Evolutionary conservation across 35 echinoderm and acorn worm genomes (phyloP).

Genomic region (Apostichopus parvimensis): DNA sequence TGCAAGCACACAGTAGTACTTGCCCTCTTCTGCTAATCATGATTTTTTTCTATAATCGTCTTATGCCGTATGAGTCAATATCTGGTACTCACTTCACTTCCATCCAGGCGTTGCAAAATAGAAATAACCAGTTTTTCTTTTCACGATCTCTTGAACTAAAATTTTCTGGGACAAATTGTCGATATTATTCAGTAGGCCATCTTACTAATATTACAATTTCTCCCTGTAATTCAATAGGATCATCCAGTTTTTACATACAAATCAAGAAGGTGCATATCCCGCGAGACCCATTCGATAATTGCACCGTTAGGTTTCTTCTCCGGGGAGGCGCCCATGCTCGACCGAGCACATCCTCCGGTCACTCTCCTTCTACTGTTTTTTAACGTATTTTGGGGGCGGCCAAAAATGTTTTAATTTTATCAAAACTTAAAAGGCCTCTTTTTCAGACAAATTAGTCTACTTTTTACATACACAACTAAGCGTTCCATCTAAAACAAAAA

Average conservation of each 20-base stretch:
- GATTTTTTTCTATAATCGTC: too few species aligned
- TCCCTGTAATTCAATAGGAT: background rate
- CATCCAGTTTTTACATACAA: conserved; percentile 12
- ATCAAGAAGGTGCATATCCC: background rate
- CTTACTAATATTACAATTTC: conserved; percentile 27
- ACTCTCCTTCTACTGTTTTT: background rate
- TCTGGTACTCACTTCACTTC: too few species aligned
- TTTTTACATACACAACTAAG: background rate
- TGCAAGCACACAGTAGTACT: too few species aligned
- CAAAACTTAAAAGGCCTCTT: background rate
- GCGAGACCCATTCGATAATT: background rate
- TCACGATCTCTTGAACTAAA: background rate
- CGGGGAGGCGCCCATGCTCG: background rate
- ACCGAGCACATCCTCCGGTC: conserved; percentile 16
- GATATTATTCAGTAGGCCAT: background rate
- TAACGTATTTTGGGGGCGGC: background rate
- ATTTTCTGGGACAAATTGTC: conserved; percentile 29
- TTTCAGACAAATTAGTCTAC: background rate
- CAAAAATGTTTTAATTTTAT: background rate
- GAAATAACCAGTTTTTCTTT: background rate
- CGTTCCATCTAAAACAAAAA: too few species aligned
- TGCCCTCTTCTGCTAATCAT: too few species aligned
- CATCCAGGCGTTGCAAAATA: too few species aligned
- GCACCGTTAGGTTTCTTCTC: background rate
- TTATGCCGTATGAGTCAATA: too few species aligned